These are phyloP conservation scores for Selenia dentaria DNA, from an alignment of 2,888 invertebrate species.

Conservation along the genomic window DNA sequence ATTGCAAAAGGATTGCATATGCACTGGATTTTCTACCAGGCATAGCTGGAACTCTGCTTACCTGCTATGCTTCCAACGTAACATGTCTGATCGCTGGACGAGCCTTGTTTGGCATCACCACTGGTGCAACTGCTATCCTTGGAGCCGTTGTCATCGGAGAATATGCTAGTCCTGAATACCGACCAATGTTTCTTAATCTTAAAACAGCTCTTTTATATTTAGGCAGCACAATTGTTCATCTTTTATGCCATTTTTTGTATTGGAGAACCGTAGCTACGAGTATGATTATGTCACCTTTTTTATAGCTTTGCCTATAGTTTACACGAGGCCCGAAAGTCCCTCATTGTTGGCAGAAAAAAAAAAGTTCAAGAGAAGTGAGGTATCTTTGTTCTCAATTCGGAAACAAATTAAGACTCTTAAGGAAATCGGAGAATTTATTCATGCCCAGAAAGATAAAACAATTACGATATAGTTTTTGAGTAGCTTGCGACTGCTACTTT, in stretches of 20 bases:
- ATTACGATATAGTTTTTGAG: neutral
- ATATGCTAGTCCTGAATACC: constrained; percentile 54
- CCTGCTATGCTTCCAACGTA: constrained; percentile 46
- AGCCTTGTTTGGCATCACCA: constrained; percentile 47
- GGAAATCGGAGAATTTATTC: constrained; percentile 45
- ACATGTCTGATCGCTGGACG: constrained; percentile 48
- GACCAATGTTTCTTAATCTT: constrained; percentile 60
- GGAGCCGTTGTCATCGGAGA: constrained; percentile 63
- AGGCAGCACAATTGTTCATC: constrained; percentile 49
- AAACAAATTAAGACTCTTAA: no score
- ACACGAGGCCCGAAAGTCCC: constrained; percentile 85
- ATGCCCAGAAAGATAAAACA: constrained; percentile 38
- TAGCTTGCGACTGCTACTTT: no score
- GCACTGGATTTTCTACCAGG: constrained; percentile 49
- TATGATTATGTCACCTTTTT: constrained; percentile 44
- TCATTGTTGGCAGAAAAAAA: constrained; percentile 80
- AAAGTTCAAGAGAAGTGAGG: constrained; percentile 68
- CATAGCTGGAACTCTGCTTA: constrained; percentile 49
- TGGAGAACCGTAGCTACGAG: constrained; percentile 54
- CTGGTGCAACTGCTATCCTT: constrained; percentile 45
- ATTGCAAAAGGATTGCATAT: constrained; percentile 49
- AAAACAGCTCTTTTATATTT: constrained; percentile 56
- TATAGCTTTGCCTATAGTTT: constrained; percentile 49
- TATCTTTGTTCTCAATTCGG: constrained; percentile 77
- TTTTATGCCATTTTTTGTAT: constrained; percentile 42